These are phyloP conservation scores for Xenus cinereus DNA, from an alignment of 2,113 vertebrate species.

Conservation along the genomic window DNA sequence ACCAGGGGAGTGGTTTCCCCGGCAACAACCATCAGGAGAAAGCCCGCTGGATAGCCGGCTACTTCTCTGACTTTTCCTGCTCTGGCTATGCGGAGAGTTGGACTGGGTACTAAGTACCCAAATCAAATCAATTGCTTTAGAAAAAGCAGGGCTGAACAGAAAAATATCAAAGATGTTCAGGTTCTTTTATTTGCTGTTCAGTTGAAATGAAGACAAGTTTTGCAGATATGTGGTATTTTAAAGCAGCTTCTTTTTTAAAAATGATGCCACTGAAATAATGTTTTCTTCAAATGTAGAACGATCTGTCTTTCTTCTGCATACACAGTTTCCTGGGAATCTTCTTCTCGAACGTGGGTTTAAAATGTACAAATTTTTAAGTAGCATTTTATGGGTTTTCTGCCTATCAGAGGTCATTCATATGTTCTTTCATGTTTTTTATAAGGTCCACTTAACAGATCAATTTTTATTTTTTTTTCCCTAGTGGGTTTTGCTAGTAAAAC, in stretches of 20 bases:
- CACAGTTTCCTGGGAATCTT: neutral
- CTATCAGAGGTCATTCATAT: neutral
- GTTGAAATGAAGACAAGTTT: neutral
- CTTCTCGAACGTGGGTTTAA: neutral
- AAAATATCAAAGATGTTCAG: neutral
- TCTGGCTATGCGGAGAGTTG: neutral
- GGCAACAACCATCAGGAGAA: conserved; percentile 14
- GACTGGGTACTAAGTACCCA: neutral
- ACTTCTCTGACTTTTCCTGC: neutral
- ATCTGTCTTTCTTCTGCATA: neutral
- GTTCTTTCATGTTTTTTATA: neutral
- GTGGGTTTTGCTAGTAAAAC: neutral
- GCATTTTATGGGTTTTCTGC: rapidly evolving
- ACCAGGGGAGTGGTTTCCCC: neutral
- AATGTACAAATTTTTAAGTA: neutral
- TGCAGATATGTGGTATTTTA: neutral
- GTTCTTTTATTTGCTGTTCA: neutral
- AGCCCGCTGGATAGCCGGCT: neutral
- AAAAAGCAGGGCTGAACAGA: neutral
- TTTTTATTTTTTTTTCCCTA: neutral
- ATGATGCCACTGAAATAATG: neutral
- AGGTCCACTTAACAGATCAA: neutral
- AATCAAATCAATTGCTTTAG: neutral
- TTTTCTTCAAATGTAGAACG: neutral
- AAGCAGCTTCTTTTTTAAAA: neutral